Conservation (phyloP, 2,888 invertebrate species). For the Ypsolopha scabrella region DNA sequence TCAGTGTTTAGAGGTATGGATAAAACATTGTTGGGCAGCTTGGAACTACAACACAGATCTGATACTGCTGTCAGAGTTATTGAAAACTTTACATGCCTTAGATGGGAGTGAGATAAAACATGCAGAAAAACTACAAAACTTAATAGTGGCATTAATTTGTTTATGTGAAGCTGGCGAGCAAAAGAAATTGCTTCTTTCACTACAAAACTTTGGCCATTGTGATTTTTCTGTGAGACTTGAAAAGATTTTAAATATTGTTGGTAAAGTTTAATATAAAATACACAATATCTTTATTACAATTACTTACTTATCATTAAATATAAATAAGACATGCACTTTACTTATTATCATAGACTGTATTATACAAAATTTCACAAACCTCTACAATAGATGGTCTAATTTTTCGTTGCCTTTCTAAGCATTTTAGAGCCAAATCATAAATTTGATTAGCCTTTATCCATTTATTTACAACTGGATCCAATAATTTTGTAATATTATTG, state of each 20-base stretch:
- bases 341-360: conserved; percentile 15
- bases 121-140: conserved; percentile 25
- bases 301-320: neutral
- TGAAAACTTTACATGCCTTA: conserved; percentile 40
- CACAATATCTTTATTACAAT: neutral
- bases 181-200: conserved; percentile 4
- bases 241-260: neutral
- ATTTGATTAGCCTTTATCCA: conserved; percentile 67
- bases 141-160: conserved; percentile 33
- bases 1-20: conserved; percentile 48
- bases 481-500: conserved; percentile 55
- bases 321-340: too few relatives aligned
- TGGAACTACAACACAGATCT: conserved; percentile 36
- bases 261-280: neutral
- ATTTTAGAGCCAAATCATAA: conserved; percentile 65
- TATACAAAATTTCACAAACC: conserved; percentile 45
- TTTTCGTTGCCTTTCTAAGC: conserved; percentile 67
- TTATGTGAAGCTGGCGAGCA: conserved; percentile 9
- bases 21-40: conserved; percentile 46
- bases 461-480: conserved; percentile 64
- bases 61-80: conserved; percentile 34
- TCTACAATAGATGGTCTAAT: conserved; percentile 70
- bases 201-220: conserved; percentile 25
- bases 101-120: conserved; percentile 19
- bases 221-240: conserved; percentile 15